Evolutionary conservation across 30 jellyfish, hydroid and myxozoan genomes (phyloP).

Genomic region (Aurelia sp.): DNA sequence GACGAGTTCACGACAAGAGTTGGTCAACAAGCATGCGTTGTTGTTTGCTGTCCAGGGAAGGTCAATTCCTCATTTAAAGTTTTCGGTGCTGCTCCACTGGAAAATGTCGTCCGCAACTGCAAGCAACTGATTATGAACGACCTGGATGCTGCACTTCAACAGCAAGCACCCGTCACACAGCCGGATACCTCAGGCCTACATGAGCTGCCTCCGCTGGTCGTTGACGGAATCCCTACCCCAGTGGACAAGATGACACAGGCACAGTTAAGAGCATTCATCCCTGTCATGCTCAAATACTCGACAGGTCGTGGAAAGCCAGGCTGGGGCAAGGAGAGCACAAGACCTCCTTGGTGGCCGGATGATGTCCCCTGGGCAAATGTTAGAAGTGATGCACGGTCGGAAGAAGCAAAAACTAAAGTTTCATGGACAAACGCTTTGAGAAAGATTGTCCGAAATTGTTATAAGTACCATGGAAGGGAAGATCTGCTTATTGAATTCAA

Average conservation of each 20-base stretch:
- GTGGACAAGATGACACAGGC: constrained; percentile 99
- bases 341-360: constrained; percentile 99
- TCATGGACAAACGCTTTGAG: constrained; percentile 99
- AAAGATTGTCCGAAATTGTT: constrained; percentile 90
- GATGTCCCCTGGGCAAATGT: constrained; percentile 99
- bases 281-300: constrained; percentile 97
- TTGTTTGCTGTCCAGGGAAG: constrained; percentile 98
- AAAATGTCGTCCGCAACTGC: constrained; percentile 87
- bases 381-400: constrained; percentile 97
- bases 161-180: constrained; percentile 92
- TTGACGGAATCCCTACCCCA: constrained; percentile 99
- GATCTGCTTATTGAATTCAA: constrained; percentile 90
- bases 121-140: constrained; percentile 90
- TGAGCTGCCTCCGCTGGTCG: constrained; percentile 97
- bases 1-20: constrained; percentile 97
- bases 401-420: constrained; percentile 85
- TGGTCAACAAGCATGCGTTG: constrained; percentile 98
- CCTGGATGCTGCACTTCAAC: constrained; percentile 90
- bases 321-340: constrained; percentile 97
- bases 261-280: constrained; percentile 97
- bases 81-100: constrained; percentile 99
- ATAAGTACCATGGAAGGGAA: constrained; percentile 93
- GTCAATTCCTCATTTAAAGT: constrained; percentile 93
- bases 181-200: constrained; percentile 91
- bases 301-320: constrained; percentile 99